Evolutionary conservation across 2,888 invertebrate species (phyloP), one percentile per base, ranked within the genome.

Genomic region (Lasioglossum morio): DNA sequence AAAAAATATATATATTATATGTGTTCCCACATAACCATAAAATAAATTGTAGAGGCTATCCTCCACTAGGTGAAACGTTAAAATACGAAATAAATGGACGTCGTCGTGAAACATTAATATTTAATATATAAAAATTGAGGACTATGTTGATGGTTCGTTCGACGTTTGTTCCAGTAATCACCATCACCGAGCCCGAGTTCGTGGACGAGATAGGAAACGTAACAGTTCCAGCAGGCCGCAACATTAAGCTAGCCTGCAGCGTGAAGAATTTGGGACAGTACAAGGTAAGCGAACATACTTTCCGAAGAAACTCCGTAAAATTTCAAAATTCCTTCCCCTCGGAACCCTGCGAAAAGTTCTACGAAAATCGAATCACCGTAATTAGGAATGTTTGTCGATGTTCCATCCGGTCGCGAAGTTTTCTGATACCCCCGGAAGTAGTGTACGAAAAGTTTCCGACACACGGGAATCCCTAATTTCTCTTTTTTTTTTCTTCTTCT

Each of bases 221-320:
- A 92, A 98, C 98, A 79, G 98, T 98, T 89, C 98, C 98, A 86
- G 98, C 98, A 86, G 98, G 98, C 89, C 97, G 98, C 91, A 98
- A 97, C 95, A 98, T 98, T 92, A 98, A 98, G 94, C 97, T 98
- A 92, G 98, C 98, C 80, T 98, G 98, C 95, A 98, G 98, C 60
- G 98, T 98, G 92, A 98, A 98, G 95, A 98, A 98, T 95, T 97
- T 98, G 86, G 98, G 98, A 92, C 97, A 97, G 70, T 98, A 98
- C 95, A 98, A 98, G 97, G 98, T 98, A 96, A 96, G 96, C 94
- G 66, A 30, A 34, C 30, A 19, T 19, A 19, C 66, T 66, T 19
- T 16, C 19, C 5, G 19, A 66, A 5, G 30, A 30, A 66, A 34
- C 8, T 66, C 3, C 23, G 10, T 53, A n/a, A 3, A 53, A 53